Evolutionary conservation across 2,888 invertebrate species (phyloP), one percentile per base, ranked within the genome.

Genomic region (Zygogramma bicolorata): DNA sequence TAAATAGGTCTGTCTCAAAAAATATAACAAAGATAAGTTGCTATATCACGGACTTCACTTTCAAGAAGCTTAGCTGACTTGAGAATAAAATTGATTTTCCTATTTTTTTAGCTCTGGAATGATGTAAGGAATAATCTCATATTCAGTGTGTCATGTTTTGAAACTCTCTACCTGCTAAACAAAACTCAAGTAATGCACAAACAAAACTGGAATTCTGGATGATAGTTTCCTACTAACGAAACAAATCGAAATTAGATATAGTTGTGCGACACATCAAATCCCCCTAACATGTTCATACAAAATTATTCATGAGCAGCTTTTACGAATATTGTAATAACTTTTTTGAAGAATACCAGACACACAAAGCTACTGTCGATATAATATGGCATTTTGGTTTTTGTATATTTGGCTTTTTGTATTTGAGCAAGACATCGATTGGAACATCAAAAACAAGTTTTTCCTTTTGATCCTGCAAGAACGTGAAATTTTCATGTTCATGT

Each of bases 341-440:
- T 22, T 20, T 10, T 20, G 27, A 53, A 53, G 25, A 53, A 8
- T 13, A 53, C n/a, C 53, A 22, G 27, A 53, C 46, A 27, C 7
- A 25, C n/a, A 53, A 53, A 53, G 53, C 25, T 53, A 53, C 53
- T 53, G 6, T 53, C 25, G 15, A 53, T 25, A 53, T 25, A 53
- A 27, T 53, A 53, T n/a, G 53, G 25, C 53, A 53, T 27, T 53
- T 27, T 22, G 53, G 53, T 25, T 25, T 27, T 53, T 53, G 7
- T 53, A 53, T 53, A 53, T 53, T 53, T 53, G 53, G 53, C 53
- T 53, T 53, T 22, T 25, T 53, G 27, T 25, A 53, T 53, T 53
- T 53, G 53, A 53, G 53, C 53, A 53, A 53, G 27, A 53, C 25
- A n/a, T 53, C 15, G 27, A 6, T 53, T 53, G n/a, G n/a, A 53